Conservation (phyloP, 2,888 invertebrate species). For the Adelphocoris suturalis region DNA sequence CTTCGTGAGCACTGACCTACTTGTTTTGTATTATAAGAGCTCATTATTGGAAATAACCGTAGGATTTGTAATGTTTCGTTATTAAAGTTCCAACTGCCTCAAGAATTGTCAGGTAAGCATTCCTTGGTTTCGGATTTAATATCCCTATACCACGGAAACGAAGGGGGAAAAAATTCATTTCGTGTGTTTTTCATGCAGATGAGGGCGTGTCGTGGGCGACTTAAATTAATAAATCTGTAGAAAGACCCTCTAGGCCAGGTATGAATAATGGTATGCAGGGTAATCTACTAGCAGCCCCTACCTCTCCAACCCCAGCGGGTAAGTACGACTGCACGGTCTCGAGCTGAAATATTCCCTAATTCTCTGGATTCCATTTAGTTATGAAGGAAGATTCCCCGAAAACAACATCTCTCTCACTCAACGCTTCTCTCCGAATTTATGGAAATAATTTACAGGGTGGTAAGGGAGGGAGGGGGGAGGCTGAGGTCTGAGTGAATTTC, state of each 20-base stretch:
- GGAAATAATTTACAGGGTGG: constrained; percentile 49
- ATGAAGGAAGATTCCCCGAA: constrained; percentile 58
- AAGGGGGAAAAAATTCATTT: neutral
- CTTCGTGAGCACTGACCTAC: too few species aligned
- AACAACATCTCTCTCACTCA: constrained; percentile 56
- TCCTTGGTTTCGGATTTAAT: neutral
- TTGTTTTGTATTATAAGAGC: too few species aligned
- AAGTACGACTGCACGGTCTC: constrained; percentile 16
- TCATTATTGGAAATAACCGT: too few species aligned
- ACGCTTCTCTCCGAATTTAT: constrained; percentile 21
- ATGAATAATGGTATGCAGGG: constrained; percentile 48
- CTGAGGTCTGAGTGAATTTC: constrained; percentile 50
- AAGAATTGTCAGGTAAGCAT: constrained; percentile 13
- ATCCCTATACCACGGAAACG: neutral
- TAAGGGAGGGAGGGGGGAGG: neutral
- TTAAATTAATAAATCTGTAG: constrained; percentile 41
- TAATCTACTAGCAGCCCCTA: neutral
- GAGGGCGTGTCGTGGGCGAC: constrained; percentile 31
- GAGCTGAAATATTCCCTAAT: constrained; percentile 59
- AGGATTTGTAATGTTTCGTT: neutral
- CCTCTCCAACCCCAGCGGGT: neutral
- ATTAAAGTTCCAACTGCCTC: neutral
- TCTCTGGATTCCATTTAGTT: constrained; percentile 58
- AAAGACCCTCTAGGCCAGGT: constrained; percentile 2
- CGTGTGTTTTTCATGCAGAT: constrained; percentile 19